Evolutionary conservation across 2,797 vertebrate species (phyloP), one percentile per base, ranked within the genome.

Genomic region (Trachops cirrhosus): DNA sequence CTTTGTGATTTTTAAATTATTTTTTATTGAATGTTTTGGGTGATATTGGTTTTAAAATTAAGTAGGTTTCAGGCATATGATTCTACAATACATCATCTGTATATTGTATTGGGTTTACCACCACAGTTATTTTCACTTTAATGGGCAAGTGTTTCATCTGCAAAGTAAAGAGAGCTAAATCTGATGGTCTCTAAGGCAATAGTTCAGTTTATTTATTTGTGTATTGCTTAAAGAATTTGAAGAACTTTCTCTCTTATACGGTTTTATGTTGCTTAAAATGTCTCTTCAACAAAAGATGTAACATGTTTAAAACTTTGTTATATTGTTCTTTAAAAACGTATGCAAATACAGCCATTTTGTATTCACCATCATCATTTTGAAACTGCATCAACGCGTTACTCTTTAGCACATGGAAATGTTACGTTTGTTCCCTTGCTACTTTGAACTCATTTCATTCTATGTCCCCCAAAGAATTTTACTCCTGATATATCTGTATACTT

Each of bases 141-240:
- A 62, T 29, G 41, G 22, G 29, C 26, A 85, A 37, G 7, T 12
- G 75, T 86, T 97, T 87, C n/a, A 50, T 54, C 37, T 89, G 21
- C 87, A 79, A 87, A 84, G n/a, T 68, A 77, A 94, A 95, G 18
- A 74, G 50, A 44, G 39, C 24, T 75, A 39, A 79, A 64, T 46
- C 59, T 62, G 87, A 48, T 82, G 48, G 46, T 57, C 78, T 59
- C 37, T n/a, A 87, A 79, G 73, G 80, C 34, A 79, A 39, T 78
- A 91, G 75, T 89, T 89, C 44, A 89, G 75, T 67, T 59, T 86
- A 93, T 70, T 88, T 95, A 39, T 54, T 67, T 86, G 44, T 37
- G 24, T 86, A 78, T 84, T 75, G 18, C 71, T 94, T 50, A 87
- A 95, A 92, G 18, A 87, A 70, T 71, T 84, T 57, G 37, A 95